Percentiles rank a stretch among this genome's conserved stretches.
phyloP scores from a whole-genome alignment of 2,797 vertebrate species.

The Tolypeutes matacus region DNA sequence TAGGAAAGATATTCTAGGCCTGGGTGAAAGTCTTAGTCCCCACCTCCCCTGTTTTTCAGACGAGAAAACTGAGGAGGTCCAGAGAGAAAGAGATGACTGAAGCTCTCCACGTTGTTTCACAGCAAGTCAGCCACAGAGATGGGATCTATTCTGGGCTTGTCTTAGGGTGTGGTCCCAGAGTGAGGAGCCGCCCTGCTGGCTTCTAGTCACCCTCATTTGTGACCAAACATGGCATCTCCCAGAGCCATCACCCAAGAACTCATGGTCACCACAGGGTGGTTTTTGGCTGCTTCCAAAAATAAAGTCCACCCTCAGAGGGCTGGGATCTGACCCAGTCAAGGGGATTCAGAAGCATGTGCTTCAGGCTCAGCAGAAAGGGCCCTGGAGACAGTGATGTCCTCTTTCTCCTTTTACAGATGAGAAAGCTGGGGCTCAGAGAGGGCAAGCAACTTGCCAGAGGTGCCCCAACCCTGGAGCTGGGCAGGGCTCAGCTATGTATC shows the following conservation, averaged over 20 bases:
- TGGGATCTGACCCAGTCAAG: neutral
- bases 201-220: conserved; percentile 61
- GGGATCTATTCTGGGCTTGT: conserved; percentile 30
- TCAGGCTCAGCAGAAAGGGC: conserved; percentile 24
- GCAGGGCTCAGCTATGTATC: neutral
- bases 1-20: neutral
- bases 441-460: neutral
- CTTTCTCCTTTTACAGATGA: neutral
- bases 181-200: conserved; percentile 8
- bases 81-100: neutral
- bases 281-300: conserved; percentile 79
- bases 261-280: conserved; percentile 66
- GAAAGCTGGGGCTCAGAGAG: neutral
- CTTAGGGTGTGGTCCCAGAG: conserved; percentile 43
- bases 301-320: conserved; percentile 56
- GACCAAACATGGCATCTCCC: conserved; percentile 74
- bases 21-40: neutral
- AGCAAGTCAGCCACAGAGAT: conserved; percentile 9
- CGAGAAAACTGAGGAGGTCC: conserved; percentile 39
- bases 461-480: neutral
- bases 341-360: neutral
- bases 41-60: neutral
- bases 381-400: neutral
- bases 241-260: conserved; percentile 15
- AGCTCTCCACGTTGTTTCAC: neutral